Conservation (phyloP, 2,888 invertebrate species). For the Xestobium rufovillosum region DNA sequence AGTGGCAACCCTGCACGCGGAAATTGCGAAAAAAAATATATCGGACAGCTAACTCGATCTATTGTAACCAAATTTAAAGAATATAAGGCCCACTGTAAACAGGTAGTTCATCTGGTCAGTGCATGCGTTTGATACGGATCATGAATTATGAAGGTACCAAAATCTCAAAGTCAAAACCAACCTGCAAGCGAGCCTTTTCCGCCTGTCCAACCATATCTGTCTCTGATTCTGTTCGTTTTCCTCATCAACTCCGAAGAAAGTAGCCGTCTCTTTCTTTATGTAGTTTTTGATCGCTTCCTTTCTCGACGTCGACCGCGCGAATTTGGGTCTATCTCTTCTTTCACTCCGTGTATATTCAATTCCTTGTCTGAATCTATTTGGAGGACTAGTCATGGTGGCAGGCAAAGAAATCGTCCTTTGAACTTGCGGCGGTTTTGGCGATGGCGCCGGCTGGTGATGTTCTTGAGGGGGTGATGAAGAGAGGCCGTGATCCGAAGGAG, state of each 20-base stretch:
- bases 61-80: no score
- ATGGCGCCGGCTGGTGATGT: conserved; percentile 9
- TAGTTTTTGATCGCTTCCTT: conserved; percentile 52
- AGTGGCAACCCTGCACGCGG: no score
- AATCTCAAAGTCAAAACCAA: conserved; percentile 42
- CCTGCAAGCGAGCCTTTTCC: conserved; percentile 70
- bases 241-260: conserved; percentile 79
- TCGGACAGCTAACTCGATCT: no score
- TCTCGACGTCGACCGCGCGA: conserved; percentile 41
- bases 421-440: conserved; percentile 22
- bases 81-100: no score
- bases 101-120: no score
- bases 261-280: conserved; percentile 72
- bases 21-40: no score
- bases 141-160: not conserved
- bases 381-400: conserved; percentile 27
- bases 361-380: conserved; percentile 18
- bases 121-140: no score
- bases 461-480: conserved; percentile 6
- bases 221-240: conserved; percentile 67
- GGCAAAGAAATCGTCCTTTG: conserved; percentile 34
- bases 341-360: conserved; percentile 40
- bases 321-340: conserved; percentile 34
- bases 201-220: conserved; percentile 71
- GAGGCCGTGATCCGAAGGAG: not conserved